Base-by-base conservation (phyloP, 1,140 invertebrate genomes). In the Drosophila serrata region DNA sequence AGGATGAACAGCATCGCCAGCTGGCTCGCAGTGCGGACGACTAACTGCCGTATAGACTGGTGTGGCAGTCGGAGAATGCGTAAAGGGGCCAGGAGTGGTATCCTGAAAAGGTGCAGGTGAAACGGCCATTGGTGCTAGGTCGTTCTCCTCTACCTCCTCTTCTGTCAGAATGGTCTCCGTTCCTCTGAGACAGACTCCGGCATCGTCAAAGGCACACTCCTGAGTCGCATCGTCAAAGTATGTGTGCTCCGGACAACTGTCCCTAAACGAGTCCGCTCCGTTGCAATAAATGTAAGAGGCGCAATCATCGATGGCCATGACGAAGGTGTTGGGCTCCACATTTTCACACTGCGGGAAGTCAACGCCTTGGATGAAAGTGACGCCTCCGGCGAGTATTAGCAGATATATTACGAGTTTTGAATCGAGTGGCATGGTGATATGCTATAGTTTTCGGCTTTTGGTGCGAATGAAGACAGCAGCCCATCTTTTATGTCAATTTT, bases 251-350 rank as follows among this genome's bases (percentile, higher is more conserved):
- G 90, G 86, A 37, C 91, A 92, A 17, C 63, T 80, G 51, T 88
- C 91, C 13, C 76, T 55, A 35, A 88, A 92, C 24, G 91, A 92
- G 43, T 79, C 51, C 22, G 59, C 90, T 5, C 70, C 86, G 42
- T 88, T 76, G 43, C 90, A 88, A 46, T 92, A 92, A n/a, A 92
- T 81, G 29, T 91, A 92, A 3, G 72, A 68, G 6, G 67, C 51
- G 19, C 91, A 92, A 27, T 92, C 81, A 1, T 88, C 84, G 31
- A 75, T 55, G 3, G 64, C 67, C 46, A 79, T 76, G 2, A 92
- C 39, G 53, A 92, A 92, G 7, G 76, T 88, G 35, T 90, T 76
- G 3, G 24, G 4, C 1, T 51, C 64, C 6, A 79, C 79, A 31
- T 63, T 56, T 4, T 13, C 17, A n/a, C 86, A 90, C 29, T 90